phyloP scores from a whole-genome alignment of 2,888 invertebrate species.

The Gisinianus flammeolus region DNA sequence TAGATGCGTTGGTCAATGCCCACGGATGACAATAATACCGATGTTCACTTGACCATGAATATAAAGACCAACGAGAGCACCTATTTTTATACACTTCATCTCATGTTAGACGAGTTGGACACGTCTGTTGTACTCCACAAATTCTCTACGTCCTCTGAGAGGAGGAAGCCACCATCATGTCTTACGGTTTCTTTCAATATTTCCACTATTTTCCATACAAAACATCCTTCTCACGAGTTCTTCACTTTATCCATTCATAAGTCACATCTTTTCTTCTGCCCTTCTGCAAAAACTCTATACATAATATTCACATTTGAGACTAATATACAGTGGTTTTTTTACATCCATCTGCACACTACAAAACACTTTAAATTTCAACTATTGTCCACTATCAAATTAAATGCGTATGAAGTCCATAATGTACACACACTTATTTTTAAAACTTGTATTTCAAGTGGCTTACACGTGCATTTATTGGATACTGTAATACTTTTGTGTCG shows the following conservation, averaged over 20 bases:
- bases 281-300: neutral
- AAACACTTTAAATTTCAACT: too few relatives aligned
- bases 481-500: too few relatives aligned
- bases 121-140: neutral
- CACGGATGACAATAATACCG: slow-evolving; percentile 31
- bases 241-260: slow-evolving; percentile 2
- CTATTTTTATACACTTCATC: slow-evolving; percentile 32
- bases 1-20: slow-evolving; percentile 26
- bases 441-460: too few relatives aligned
- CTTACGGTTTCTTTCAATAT: neutral
- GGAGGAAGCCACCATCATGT: neutral
- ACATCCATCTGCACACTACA: too few relatives aligned
- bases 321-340: too few relatives aligned
- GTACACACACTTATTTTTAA: too few relatives aligned
- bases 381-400: too few relatives aligned
- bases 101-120: neutral
- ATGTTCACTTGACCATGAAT: slow-evolving; percentile 35
- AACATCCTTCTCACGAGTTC: neutral
- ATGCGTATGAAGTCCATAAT: too few relatives aligned
- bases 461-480: too few relatives aligned
- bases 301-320: too few relatives aligned
- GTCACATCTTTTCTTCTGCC: neutral
- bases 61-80: slow-evolving; percentile 20
- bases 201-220: slow-evolving; percentile 7
- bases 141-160: neutral